phyloP scores from a whole-genome alignment of 2,113 vertebrate genomes.

The Ameiurus melas region DNA sequence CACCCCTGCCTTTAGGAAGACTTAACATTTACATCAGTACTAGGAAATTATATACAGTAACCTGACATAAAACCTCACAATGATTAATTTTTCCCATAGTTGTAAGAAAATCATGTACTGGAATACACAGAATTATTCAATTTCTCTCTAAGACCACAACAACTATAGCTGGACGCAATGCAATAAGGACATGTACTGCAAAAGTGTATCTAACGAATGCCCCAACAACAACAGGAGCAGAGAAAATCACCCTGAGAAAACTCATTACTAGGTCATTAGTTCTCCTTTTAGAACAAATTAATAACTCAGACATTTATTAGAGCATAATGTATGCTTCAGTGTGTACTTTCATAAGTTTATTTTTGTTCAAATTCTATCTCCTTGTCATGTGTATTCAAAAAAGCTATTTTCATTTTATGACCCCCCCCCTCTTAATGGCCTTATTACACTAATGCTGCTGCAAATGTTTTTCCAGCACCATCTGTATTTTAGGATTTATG shows the following conservation, averaged over 20 bases:
- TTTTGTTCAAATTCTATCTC: slow-evolving; percentile 25
- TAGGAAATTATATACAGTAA: not conserved
- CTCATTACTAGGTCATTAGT: slow-evolving; percentile 16
- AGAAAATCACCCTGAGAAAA: not conserved
- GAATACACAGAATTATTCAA: not conserved
- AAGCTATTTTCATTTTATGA: slow-evolving; percentile 20
- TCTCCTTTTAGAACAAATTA: slow-evolving; percentile 12
- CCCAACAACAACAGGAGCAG: not conserved
- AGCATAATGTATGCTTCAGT: slow-evolving; percentile 4
- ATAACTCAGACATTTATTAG: slow-evolving; percentile 17
- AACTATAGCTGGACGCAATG: not conserved
- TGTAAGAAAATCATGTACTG: not conserved
- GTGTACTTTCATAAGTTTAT: slow-evolving; percentile 3
- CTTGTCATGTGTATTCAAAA: not conserved
- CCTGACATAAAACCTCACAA: not conserved
- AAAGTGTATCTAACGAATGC: slow-evolving; percentile 2
- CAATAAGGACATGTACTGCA: not conserved
- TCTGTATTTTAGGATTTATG: slow-evolving; percentile 8
- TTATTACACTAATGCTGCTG: not conserved
- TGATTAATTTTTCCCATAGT: not conserved
- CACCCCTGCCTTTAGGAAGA: too few species aligned
- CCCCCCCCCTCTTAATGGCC: not conserved
- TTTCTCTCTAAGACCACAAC: not conserved
- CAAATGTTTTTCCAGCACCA: not conserved
- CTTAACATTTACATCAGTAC: not conserved